Evolutionary conservation across 2,797 vertebrate genomes (phyloP).

Genomic region (Liparis tanakae): DNA sequence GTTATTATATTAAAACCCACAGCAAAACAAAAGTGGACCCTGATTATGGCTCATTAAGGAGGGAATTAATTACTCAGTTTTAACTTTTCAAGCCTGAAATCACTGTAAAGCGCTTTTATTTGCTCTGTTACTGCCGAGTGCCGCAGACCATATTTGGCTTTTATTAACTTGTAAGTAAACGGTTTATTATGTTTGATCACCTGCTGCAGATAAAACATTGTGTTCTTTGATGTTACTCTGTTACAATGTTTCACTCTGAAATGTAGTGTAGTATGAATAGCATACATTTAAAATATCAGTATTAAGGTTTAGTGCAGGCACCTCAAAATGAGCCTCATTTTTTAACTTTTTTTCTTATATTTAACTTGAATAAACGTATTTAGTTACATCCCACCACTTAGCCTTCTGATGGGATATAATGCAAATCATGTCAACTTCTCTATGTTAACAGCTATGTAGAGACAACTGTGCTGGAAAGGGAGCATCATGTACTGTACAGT

Average conservation of each 20-base stretch:
- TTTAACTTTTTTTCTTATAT: background rate
- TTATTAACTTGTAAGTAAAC: background rate
- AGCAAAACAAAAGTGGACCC: constrained; percentile 14
- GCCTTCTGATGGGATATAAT: background rate
- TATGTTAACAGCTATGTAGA: background rate
- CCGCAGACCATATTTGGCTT: background rate
- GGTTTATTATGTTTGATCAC: background rate
- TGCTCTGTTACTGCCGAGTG: background rate
- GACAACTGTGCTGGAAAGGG: background rate
- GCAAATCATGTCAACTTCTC: background rate
- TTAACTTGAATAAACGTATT: background rate
- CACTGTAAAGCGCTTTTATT: background rate
- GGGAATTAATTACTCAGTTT: constrained; percentile 16
- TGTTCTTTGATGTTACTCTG: background rate
- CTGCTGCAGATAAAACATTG: background rate
- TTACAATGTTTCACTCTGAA: background rate
- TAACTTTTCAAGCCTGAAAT: background rate
- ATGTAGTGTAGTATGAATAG: background rate
- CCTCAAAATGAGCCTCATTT: background rate
- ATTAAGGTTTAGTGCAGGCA: background rate
- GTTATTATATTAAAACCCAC: constrained; percentile 23
- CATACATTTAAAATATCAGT: background rate
- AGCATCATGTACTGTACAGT: background rate
- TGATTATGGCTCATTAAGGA: constrained; percentile 19
- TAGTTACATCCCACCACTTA: background rate